Evolutionary conservation across 2,113 vertebrate species (phyloP).

Genomic region (Theristicus caerulescens): DNA sequence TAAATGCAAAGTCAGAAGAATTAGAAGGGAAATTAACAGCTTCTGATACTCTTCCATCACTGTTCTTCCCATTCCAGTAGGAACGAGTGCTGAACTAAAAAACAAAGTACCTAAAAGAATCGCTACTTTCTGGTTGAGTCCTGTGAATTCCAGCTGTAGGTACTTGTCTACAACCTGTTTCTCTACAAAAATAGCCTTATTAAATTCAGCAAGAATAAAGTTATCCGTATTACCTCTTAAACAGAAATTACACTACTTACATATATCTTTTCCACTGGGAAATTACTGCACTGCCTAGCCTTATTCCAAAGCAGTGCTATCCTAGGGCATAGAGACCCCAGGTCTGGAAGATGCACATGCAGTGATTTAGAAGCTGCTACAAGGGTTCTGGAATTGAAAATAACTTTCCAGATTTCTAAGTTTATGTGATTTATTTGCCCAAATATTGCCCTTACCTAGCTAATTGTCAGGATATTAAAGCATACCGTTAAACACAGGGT

Average conservation of each 20-base stretch:
- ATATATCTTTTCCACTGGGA: not conserved
- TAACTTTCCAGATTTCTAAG: too few relatives aligned
- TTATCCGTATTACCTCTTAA: not conserved
- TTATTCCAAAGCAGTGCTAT: not conserved
- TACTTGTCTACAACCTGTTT: not conserved
- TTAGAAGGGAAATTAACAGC: not conserved
- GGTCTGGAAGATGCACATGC: not conserved
- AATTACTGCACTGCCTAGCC: not conserved
- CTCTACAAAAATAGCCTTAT: not conserved
- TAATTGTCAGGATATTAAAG: not conserved
- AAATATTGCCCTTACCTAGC: not conserved
- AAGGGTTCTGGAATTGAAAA: not conserved
- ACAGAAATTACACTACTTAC: not conserved
- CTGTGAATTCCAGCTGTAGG: not conserved
- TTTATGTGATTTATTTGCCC: not conserved
- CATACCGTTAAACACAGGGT: not conserved
- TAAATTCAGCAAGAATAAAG: not conserved
- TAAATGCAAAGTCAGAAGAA: not conserved
- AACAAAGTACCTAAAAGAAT: not conserved
- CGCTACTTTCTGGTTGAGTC: not conserved
- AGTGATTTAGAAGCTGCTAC: not conserved
- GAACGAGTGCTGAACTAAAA: not conserved
- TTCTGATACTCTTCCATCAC: not conserved
- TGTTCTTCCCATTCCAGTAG: not conserved
- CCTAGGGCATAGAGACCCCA: not conserved